A percentile compares a stretch with the other conserved stretches of the same genome.
phyloP scores from a whole-genome alignment of 2,113 vertebrate species.

The Zosterops japonicus region DNA sequence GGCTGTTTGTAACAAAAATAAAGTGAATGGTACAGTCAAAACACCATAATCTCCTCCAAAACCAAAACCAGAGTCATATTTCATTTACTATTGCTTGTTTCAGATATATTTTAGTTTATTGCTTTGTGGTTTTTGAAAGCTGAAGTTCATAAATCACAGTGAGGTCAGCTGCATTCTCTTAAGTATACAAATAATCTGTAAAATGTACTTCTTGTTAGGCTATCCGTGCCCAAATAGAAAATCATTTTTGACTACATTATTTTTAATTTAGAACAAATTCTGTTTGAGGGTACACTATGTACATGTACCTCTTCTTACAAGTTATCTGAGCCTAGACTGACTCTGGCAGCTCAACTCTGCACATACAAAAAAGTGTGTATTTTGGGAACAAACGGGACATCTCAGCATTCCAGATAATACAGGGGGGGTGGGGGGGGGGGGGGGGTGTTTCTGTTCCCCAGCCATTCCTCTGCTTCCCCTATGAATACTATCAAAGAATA shows the following conservation, averaged over 20 bases:
- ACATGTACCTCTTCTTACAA: background rate
- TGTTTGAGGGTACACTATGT: background rate
- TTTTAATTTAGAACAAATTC: conserved; percentile 10
- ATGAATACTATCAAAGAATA: background rate
- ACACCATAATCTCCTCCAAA: background rate
- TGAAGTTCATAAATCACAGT: background rate
- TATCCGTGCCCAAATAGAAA: background rate
- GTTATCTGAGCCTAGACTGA: background rate
- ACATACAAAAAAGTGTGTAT: background rate
- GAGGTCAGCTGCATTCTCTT: background rate
- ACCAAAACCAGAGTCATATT: background rate
- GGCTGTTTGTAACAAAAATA: conserved; percentile 5
- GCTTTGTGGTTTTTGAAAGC: background rate
- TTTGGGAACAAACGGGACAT: background rate
- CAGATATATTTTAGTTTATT: background rate
- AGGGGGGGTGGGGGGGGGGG: too few species aligned
- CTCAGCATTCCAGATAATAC: background rate
- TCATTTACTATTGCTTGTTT: background rate
- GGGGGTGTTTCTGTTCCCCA: background rate
- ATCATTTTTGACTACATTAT: background rate
- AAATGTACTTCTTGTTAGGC: background rate
- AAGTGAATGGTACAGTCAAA: conserved; percentile 1
- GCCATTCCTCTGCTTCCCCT: background rate
- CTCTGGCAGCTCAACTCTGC: background rate
- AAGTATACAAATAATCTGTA: background rate